Base-by-base conservation (phyloP, 1,140 invertebrate genomes). In the Lineus longissimus region DNA sequence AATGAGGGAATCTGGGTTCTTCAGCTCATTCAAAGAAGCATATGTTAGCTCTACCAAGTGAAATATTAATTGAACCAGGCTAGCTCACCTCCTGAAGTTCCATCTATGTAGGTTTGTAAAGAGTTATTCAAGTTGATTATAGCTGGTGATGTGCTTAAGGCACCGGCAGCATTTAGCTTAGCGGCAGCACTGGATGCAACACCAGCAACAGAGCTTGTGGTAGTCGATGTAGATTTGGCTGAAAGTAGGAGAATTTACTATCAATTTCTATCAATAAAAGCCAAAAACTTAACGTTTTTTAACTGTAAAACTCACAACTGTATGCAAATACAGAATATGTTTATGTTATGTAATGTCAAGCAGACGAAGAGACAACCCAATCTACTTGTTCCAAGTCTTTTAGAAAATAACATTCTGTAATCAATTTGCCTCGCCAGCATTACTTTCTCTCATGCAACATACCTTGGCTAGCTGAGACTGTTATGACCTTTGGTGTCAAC, bases 101-200 rank as follows among this genome's bases (percentile, higher is more conserved):
- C 76, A 59, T 81, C 78, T 23, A 82, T 70, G 67, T 71, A 79
- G 40, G 76, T 72, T 63, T 82, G 80, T 43, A 82, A 64, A 15
- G 73, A 73, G 29, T 71, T 73, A 61, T 78, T 81, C 2, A 82
- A 66, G 54, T 75, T 76, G 45, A 76, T 64, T 11, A 80, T 73
- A 54, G 74, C 71, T 66, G 72, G 72, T 27, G 70, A 70, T 25
- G 75, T 73, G 33, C 69, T 70, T 17, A 74, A 69, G 41, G 55
- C 73, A 54, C 60, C 70, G 30, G 64, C 62, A 23, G 59, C 33
- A 54, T 43, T 54, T 43, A 63, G 15, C 43, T 58, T 55, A n/a
- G 54, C 11, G 23, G 29, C 22, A 22, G 30, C 25, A 41, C 30
- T 58, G 55, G 30, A 31, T 43, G 55, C 36, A 23, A 36, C 51